Base-by-base conservation (phyloP, 1,140 invertebrate species). In the Caenorhabditis latens region DNA sequence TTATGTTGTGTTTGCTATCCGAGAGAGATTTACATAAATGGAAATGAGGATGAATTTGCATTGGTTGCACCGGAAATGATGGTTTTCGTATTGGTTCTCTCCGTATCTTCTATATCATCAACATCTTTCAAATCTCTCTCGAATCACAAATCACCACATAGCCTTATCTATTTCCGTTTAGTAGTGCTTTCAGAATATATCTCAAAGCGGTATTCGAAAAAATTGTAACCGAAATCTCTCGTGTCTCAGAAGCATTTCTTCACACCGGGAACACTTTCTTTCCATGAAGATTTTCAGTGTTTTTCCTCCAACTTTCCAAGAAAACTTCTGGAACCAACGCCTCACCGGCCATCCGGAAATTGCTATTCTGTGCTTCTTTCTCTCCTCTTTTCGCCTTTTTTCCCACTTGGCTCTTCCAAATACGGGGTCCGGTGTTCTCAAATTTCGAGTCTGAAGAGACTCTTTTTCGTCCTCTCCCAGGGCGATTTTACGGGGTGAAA, bases 1-100 rank as follows among this genome's bases (percentile, higher is more conserved):
- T 79, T 50, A 79, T 79, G 46, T 50, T 50, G 46, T 79, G 71
- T 53, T 79, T 79, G 71, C n/a, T 50, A 79, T 79, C 46, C 4
- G n/a, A 79, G 21, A 19, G 19, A 79, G 53, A 79, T 79, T 79
- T 53, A 50, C 71, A 79, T 79, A 79, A 50, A 79, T 79, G 46
- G 71, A 79, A 42, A 79, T 50, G 71, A 50, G 71, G 19, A 43
- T 79, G 71, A 6, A 79, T 79, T 79, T 79, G 71, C 71, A 53
- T 79, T 53, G 24, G 71, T 79, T 50, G 46, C 71, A 79, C 71
- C 71, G 71, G 71, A 79, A 79, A 50, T 79, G 46, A 79, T 50
- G 71, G 71, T 50, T 48, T 9, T 53, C n/a, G 71, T 79, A 24
- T 13, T 48, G 13, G 46, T 19, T 71, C 40, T 71, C n/a, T 32